Percentiles rank a stretch among this genome's conserved stretches.
Conservation (phyloP, 2,797 vertebrate genomes). For the Lemur catta region DNA sequence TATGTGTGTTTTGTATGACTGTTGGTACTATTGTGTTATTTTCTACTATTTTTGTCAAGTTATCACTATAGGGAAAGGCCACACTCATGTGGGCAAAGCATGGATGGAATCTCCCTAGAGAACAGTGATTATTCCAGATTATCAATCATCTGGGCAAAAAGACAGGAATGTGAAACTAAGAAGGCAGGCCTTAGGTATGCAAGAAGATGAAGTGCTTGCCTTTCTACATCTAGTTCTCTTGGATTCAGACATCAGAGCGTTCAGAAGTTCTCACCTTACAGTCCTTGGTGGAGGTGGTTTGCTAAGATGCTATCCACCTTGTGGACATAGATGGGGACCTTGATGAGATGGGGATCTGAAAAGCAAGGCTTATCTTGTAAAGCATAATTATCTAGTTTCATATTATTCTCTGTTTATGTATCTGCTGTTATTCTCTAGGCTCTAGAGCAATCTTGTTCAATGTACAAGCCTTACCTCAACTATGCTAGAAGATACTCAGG, state of each 20-base stretch:
- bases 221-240: not conserved
- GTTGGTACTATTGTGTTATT: not conserved
- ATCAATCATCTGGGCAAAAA: conserved; percentile 30
- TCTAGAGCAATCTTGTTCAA: conserved; percentile 24
- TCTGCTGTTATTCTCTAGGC: not conserved
- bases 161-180: conserved; percentile 1
- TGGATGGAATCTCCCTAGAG: not conserved
- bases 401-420: conserved; percentile 9
- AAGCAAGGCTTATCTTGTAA: not conserved
- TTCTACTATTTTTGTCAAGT: not conserved
- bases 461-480: not conserved
- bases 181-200: not conserved
- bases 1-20: not conserved
- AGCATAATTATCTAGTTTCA: not conserved
- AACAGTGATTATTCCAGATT: conserved; percentile 15
- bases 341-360: not conserved
- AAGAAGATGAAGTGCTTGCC: conserved; percentile 8
- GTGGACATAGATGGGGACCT: not conserved
- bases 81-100: not conserved
- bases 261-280: not conserved
- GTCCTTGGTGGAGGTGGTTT: not conserved
- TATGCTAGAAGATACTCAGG: not conserved
- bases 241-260: not conserved
- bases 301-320: not conserved
- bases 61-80: not conserved